These are phyloP conservation scores for Myopa testacea DNA, from an alignment of 2,888 invertebrate genomes.

Conservation along the genomic window DNA sequence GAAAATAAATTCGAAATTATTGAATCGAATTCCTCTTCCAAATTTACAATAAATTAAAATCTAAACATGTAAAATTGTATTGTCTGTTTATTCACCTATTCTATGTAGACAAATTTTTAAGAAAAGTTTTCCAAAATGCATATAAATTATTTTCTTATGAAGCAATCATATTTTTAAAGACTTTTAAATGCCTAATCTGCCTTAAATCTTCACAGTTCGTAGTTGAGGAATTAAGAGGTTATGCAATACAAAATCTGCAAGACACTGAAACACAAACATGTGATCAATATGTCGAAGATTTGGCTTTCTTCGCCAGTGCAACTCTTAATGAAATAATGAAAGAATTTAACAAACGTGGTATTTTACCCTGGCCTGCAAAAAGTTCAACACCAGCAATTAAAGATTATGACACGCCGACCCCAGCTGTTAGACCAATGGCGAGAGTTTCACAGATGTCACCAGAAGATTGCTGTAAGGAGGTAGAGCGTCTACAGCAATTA, in stretches of 20 bases:
- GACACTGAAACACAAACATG: slow-evolving; percentile 54
- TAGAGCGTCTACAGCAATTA: slow-evolving; percentile 51
- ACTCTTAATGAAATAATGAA: slow-evolving; percentile 60
- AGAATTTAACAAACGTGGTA: slow-evolving; percentile 55
- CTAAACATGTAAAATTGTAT: too few species aligned
- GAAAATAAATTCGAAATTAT: too few species aligned
- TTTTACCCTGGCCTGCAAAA: neutral
- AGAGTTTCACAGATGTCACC: slow-evolving; percentile 6
- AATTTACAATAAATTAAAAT: too few species aligned
- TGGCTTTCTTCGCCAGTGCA: slow-evolving; percentile 58
- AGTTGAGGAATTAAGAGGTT: slow-evolving; percentile 53
- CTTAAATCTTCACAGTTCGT: slow-evolving; percentile 48
- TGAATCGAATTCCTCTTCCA: too few species aligned
- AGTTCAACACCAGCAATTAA: neutral
- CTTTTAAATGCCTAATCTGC: too few species aligned
- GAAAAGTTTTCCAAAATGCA: too few species aligned
- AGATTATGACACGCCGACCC: neutral
- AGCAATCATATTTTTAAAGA: too few species aligned
- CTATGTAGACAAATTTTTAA: too few species aligned
- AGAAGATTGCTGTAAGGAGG: slow-evolving; percentile 48
- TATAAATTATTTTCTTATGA: too few species aligned
- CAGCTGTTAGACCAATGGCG: neutral
- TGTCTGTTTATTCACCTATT: too few species aligned
- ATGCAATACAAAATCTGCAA: slow-evolving; percentile 45
- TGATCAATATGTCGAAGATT: slow-evolving; percentile 56